Evolutionary conservation across 1,140 invertebrate species (phyloP).

Genomic region (Orchesella cincta): DNA sequence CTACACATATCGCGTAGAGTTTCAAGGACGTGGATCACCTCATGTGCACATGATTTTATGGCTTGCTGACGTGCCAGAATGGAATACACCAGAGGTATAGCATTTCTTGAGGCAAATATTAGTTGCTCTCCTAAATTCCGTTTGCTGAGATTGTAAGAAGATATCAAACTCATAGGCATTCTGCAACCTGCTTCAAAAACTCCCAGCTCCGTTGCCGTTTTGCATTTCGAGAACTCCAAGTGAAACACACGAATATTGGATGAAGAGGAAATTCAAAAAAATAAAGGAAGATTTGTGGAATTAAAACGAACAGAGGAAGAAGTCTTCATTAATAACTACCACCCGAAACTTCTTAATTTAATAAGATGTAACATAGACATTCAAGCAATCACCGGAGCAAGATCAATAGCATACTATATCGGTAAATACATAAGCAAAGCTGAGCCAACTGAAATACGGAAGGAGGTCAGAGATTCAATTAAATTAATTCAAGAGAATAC

Average conservation of each 20-base stretch:
- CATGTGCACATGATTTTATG: not conserved
- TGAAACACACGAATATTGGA: not conserved
- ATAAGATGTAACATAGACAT: constrained; percentile 55
- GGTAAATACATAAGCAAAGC: constrained; percentile 56
- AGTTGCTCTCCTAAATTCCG: no score
- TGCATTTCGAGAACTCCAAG: not conserved
- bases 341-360: constrained; percentile 50
- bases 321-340: constrained; percentile 52
- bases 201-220: not conserved
- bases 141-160: not conserved
- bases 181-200: constrained; percentile 18
- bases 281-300: constrained; percentile 17
- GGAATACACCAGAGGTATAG: not conserved
- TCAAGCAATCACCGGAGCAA: constrained; percentile 51
- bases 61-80: not conserved
- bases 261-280: constrained; percentile 21
- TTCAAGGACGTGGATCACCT: not conserved
- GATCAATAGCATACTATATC: constrained; percentile 55
- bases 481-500: constrained; percentile 44
- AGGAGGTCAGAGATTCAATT: constrained; percentile 51
- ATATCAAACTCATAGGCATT: constrained; percentile 19
- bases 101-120: no score
- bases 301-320: constrained; percentile 14
- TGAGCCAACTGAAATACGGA: constrained; percentile 53
- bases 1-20: not conserved